These are phyloP conservation scores for Colistium nudipinnis DNA, from an alignment of 2,113 vertebrate genomes.

Conservation along the genomic window DNA sequence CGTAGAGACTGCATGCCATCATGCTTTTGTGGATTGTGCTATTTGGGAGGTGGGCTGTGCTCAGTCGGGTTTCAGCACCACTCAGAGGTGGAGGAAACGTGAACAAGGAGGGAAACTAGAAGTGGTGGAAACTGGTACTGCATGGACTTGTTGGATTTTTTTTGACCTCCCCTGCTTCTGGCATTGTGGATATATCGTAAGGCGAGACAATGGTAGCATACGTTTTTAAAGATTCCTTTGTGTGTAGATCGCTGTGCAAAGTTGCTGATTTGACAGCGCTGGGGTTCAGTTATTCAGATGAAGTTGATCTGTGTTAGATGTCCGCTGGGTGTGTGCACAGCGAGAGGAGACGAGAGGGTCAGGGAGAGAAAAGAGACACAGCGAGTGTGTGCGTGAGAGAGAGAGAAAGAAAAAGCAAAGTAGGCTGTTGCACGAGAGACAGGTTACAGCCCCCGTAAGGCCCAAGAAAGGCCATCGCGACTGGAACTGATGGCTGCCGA, in stretches of 20 bases:
- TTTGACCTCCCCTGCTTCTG: conserved; percentile 44
- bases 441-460: conserved; percentile 24
- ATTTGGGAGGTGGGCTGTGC: conserved; percentile 49
- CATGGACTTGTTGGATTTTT: conserved; percentile 74
- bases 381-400: not conserved
- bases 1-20: conserved; percentile 66
- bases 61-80: conserved; percentile 49
- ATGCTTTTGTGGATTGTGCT: conserved; percentile 54
- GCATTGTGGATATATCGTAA: conserved; percentile 52
- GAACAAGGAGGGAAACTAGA: conserved; percentile 57
- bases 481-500: conserved; percentile 18
- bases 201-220: conserved; percentile 36
- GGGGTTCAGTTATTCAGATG: conserved; percentile 37
- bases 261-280: conserved; percentile 47
- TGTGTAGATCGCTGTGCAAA: conserved; percentile 43
- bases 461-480: conserved; percentile 31
- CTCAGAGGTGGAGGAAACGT: conserved; percentile 45
- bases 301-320: conserved; percentile 53
- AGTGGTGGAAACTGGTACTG: conserved; percentile 70
- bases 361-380: conserved; percentile 1
- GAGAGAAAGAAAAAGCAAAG: conserved; percentile 30
- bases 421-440: conserved; percentile 44
- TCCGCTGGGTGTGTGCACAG: conserved; percentile 23
- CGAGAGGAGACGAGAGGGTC: conserved; percentile 22
- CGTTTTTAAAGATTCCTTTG: conserved; percentile 25